Conservation (phyloP, 1,140 invertebrate species). For the Coelopa frigida region DNA sequence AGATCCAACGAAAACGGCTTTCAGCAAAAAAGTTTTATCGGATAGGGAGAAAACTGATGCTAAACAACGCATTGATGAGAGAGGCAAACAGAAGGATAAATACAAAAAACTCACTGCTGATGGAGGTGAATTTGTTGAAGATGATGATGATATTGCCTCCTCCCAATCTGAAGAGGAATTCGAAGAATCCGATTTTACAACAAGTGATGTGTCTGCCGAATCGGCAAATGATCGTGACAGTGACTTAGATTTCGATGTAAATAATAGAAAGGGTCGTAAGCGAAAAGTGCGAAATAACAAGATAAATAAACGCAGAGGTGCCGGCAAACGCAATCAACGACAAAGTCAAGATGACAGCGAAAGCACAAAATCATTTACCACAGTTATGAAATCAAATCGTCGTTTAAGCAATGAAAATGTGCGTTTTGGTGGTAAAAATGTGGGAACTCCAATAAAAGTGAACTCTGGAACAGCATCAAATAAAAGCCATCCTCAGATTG, state of each 20-base stretch:
- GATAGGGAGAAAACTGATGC: constrained; percentile 5
- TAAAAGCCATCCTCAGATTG: too few species aligned
- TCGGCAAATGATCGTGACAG: constrained; percentile 42
- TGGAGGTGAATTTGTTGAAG: constrained; percentile 23
- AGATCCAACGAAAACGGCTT: too few species aligned
- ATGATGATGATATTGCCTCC: constrained; percentile 27
- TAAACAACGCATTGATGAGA: too few species aligned
- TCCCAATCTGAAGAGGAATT: constrained; percentile 35
- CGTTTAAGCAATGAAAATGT: too few species aligned
- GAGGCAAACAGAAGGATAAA: too few species aligned
- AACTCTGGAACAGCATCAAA: too few species aligned
- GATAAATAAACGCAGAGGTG: constrained; percentile 1
- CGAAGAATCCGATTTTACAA: constrained; percentile 29
- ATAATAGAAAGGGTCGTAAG: constrained; percentile 29
- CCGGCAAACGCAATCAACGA: neutral
- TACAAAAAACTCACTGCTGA: too few species aligned
- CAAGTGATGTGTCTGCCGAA: constrained; percentile 25
- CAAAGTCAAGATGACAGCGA: constrained; percentile 1
- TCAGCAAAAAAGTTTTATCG: constrained; percentile 1
- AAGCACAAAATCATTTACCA: neutral
- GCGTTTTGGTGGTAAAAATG: too few species aligned
- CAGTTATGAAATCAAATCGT: too few species aligned
- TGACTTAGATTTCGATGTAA: constrained; percentile 39
- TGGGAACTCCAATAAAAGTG: too few species aligned
- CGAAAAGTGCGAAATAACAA: constrained; percentile 17